Percentiles rank a stretch among this genome's conserved stretches.
Evolutionary conservation across 2,888 invertebrate genomes (phyloP).

Genomic region (Luperina testacea): DNA sequence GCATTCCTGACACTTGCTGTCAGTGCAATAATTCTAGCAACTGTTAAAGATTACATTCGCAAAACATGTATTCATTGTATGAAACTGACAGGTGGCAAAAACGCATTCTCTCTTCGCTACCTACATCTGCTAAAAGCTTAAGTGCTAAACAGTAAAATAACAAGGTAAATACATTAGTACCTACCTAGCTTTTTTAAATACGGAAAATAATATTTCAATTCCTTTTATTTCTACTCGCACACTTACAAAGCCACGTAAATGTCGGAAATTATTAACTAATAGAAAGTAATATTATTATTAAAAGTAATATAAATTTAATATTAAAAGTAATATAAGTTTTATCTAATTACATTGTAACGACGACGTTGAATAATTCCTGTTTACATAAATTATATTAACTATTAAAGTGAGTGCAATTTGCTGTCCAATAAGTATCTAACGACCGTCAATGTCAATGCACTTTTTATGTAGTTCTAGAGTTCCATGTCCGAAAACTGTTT

Average conservation of each 20-base stretch:
- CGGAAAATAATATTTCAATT: background rate
- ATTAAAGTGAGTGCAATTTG: constrained; percentile 13
- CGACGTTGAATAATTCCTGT: constrained; percentile 34
- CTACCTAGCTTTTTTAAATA: background rate
- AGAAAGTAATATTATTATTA: constrained; percentile 12
- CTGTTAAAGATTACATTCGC: background rate
- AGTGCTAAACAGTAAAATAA: no score
- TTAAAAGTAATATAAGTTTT: background rate
- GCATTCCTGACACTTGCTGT: background rate
- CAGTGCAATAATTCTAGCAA: background rate
- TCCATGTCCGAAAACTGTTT: constrained; percentile 9
- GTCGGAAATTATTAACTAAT: constrained; percentile 9
- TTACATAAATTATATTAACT: constrained; percentile 28
- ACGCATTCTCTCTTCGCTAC: background rate
- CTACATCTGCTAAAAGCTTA: background rate
- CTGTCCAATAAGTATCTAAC: constrained; percentile 16
- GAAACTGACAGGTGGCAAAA: background rate
- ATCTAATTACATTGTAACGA: constrained; percentile 26
- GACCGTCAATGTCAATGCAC: constrained; percentile 32
- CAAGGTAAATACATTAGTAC: background rate
- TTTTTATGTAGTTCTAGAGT: constrained; percentile 15
- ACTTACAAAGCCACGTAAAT: background rate
- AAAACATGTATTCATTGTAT: background rate
- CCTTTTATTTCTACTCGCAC: background rate
- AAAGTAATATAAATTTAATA: no score